Evolutionary conservation across 2,113 vertebrate species (phyloP), one percentile per base, ranked within the genome.

Genomic region (Tamias sibiricus): DNA sequence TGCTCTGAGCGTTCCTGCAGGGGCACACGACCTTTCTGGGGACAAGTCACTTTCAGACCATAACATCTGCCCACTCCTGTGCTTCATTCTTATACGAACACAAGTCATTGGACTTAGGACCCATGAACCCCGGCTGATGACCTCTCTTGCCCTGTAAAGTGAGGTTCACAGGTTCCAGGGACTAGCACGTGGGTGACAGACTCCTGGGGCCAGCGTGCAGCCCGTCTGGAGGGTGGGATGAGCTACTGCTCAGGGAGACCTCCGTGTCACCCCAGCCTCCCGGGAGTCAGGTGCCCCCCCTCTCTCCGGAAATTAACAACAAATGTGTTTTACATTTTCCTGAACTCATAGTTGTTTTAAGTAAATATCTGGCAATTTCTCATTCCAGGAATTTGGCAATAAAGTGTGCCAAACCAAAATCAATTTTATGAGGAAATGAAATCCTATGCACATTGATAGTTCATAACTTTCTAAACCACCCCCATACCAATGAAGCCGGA

Each of bases 51-150:
- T 57, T 22, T 19, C 54, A 57, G 20, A 57, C 54, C 20, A 7
- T 24, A 57, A 57, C 6, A 57, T 20, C 20, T 8, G 13, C 32
- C 12, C 32, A 6, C 24, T n/a, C 54, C 5, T 77, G 40, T n/a
- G 8, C 2, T 1, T 26, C 6, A 0, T 22, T 57, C 79, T 62
- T 4, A 8, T 0, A 1, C 54, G 7, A 0, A n/a, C 9, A 4
- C 20, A 1, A 83, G 24, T 7, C 40, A 2, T 20, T 28, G 1
- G 66, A n/a, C 0, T 10, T 3, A 3, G n/a, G 40, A 6, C 30
- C 66, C 35, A 17, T 11, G 9, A 14, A 24, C 32, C 9, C 30
- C 37, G 2, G 28, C 32, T 1, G 8, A 10, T 3, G 8, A 3
- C 3, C 10, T 8, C 9, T 59, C 42, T 35, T 24, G 19, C 49